Conservation (phyloP, 2,888 invertebrate genomes). For the Drosophila paranaensis region DNA sequence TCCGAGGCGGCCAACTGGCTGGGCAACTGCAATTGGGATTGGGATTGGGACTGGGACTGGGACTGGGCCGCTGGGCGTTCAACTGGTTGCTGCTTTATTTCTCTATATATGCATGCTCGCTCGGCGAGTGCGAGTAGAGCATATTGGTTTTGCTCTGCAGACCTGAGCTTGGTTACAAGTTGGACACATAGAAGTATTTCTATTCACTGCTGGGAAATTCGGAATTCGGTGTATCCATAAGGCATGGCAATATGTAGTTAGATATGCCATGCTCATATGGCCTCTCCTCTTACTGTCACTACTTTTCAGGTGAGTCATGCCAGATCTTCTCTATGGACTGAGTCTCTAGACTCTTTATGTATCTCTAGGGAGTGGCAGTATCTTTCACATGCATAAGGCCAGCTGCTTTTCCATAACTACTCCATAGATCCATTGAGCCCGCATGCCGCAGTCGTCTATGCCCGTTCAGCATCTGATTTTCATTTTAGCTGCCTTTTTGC, state of each 20-base stretch:
- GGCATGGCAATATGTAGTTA: neutral
- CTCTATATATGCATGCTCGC: neutral
- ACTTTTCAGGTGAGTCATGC: neutral
- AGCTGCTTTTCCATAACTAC: no score
- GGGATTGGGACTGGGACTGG: constrained; percentile 8
- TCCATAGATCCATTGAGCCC: no score
- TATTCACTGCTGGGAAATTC: neutral
- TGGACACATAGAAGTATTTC: no score
- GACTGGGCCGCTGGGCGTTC: constrained; percentile 48
- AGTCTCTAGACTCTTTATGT: no score
- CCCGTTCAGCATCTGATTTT: neutral
- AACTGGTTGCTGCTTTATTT: constrained; percentile 40
- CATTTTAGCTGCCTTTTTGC: constrained; percentile 35
- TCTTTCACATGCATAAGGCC: no score
- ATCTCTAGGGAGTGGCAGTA: neutral
- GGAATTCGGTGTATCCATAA: neutral
- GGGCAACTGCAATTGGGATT: constrained; percentile 31
- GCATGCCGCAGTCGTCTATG: neutral
- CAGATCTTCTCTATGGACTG: no score
- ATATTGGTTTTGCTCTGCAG: neutral
- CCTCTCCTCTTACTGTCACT: neutral
- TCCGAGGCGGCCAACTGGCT: constrained; percentile 58
- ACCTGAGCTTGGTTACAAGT: no score
- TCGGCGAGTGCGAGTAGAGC: neutral
- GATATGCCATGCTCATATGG: neutral